phyloP scores from a whole-genome alignment of 2,113 vertebrate species.

The Gadus chalcogrammus region DNA sequence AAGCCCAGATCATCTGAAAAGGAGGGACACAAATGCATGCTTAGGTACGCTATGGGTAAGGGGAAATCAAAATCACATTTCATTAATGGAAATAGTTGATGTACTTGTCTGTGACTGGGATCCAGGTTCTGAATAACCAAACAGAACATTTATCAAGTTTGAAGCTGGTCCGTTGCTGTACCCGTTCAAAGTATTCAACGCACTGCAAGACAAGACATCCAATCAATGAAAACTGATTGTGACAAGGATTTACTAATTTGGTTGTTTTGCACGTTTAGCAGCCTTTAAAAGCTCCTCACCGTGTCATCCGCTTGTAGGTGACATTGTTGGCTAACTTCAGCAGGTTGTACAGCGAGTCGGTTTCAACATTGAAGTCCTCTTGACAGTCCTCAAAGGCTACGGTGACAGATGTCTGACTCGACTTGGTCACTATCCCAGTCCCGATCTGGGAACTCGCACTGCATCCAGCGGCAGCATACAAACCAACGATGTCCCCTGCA shows the following conservation, averaged over 20 bases:
- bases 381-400: conserved; percentile 86
- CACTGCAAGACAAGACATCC: conserved; percentile 73
- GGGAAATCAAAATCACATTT: neutral
- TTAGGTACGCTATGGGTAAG: neutral
- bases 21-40: conserved; percentile 13
- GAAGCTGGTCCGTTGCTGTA: conserved; percentile 78
- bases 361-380: conserved; percentile 71
- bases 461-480: conserved; percentile 75
- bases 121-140: conserved; percentile 77
- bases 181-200: conserved; percentile 78
- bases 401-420: conserved; percentile 71
- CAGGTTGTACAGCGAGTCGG: conserved; percentile 77
- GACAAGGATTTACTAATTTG: neutral
- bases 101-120: conserved; percentile 69
- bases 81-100: neutral
- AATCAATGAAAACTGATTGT: neutral
- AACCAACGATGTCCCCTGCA: conserved; percentile 90
- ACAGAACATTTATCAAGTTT: conserved; percentile 81
- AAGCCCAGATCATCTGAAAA: conserved; percentile 65
- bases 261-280: neutral
- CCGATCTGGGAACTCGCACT: conserved; percentile 66
- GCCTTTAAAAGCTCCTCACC: conserved; percentile 62
- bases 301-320: conserved; percentile 89
- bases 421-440: conserved; percentile 81
- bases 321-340: conserved; percentile 90